A percentile compares a stretch with the other conserved stretches of the same genome.
Evolutionary conservation across 2,888 invertebrate genomes (phyloP).

Genomic region (Apodemia mormo): DNA sequence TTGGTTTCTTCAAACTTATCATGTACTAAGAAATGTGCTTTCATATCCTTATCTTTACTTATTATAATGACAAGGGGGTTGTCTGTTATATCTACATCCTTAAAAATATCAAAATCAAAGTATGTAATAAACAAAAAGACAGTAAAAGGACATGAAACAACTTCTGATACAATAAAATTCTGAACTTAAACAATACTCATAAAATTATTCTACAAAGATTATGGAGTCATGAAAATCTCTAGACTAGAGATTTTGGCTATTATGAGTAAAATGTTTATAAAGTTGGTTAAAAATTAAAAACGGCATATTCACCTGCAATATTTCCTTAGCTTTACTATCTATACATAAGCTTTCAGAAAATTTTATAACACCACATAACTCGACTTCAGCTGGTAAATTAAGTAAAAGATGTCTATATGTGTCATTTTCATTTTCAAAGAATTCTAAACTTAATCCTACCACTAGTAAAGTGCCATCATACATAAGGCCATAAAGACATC

Average conservation of each 20-base stretch:
- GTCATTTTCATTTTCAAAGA: constrained; percentile 79
- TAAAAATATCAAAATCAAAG: neutral
- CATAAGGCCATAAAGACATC: constrained; percentile 88
- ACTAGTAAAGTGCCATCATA: constrained; percentile 87
- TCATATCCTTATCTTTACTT: constrained; percentile 77
- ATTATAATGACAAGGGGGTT: constrained; percentile 86
- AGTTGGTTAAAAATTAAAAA: constrained; percentile 1
- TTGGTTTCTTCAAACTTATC: constrained; percentile 85
- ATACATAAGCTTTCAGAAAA: constrained; percentile 83
- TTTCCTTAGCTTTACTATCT: constrained; percentile 83
- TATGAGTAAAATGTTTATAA: neutral
- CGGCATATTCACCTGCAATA: constrained; percentile 68
- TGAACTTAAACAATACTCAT: too few relatives aligned
- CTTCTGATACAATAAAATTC: too few relatives aligned
- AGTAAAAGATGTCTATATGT: constrained; percentile 79
- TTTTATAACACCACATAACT: constrained; percentile 88
- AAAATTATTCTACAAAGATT: too few relatives aligned
- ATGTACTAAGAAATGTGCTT: constrained; percentile 86
- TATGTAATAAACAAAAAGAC: constrained; percentile 30
- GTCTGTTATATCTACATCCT: constrained; percentile 90
- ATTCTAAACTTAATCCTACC: constrained; percentile 85
- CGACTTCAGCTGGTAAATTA: constrained; percentile 88
- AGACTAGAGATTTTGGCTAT: constrained; percentile 5
- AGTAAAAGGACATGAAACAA: neutral
- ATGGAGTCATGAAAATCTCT: too few relatives aligned